Base-by-base conservation (phyloP, 2,888 invertebrate species). In the Rhynchonema sp. region DNA sequence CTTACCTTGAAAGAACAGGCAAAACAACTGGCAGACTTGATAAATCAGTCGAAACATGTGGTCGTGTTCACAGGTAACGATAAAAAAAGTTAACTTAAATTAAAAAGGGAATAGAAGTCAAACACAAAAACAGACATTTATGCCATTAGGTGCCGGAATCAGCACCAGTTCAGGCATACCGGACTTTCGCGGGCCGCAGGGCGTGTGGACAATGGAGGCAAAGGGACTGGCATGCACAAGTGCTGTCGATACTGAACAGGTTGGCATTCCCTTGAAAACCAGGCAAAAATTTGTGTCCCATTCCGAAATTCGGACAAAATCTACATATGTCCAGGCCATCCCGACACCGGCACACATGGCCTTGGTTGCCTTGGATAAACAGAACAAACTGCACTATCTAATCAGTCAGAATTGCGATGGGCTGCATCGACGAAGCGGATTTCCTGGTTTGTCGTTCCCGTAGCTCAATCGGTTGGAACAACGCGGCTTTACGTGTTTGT, bases 371-470 rank as follows among this genome's bases (percentile, higher is more conserved):
- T 80, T 94, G 58, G 85, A 87, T 76, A 82, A 83, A 64, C 81
- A 83, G 66, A 84, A 86, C 62, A 78, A 84, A 66, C 80, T 91
- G 63, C 86, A 86, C 71, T 87, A 91, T 77, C 82, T 92, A 52
- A 91, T 90, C 29, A 91, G 91, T 46, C 94, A 94, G 78, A 94
- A 94, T 77, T 91, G 91, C 77, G 92, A 94, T 79, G 94, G 92
- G 1, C 80, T 94, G 65, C 94, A 94, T 78, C 74, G 91, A 69
- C 81, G 91, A 62, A 56, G 55, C 30, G 63, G 63, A 1, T 29
- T 77, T 27, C 54, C 57, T 1, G n/a, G n/a, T n/a, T n/a, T n/a
- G n/a, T n/a, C n/a, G n/a, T n/a, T n/a, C n/a, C n/a, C n/a, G n/a
- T n/a, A n/a, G n/a, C n/a, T n/a, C n/a, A n/a, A n/a, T n/a, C n/a